A percentile compares a stretch with the other conserved stretches of the same genome.
Evolutionary conservation across 2,888 invertebrate species (phyloP).

Genomic region (Pedicia rivosa): DNA sequence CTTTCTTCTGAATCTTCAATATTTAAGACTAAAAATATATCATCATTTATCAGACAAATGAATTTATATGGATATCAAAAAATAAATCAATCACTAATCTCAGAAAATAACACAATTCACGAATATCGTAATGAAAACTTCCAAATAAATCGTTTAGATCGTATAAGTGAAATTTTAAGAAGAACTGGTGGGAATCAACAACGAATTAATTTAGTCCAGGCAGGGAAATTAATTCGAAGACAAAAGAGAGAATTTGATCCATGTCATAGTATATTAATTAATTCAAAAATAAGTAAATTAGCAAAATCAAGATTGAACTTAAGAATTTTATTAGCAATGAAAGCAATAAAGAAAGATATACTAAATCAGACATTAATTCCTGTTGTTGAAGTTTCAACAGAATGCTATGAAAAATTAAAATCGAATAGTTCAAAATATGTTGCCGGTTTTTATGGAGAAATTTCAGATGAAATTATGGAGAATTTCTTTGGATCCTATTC

Average conservation of each 20-base stretch:
- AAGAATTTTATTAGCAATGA: background rate
- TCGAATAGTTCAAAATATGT: conserved; percentile 9
- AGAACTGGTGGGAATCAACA: no score
- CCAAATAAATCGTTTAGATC: conserved; percentile 35
- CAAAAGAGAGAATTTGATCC: background rate
- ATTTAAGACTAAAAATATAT: conserved; percentile 43
- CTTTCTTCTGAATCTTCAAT: no score
- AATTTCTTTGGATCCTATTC: no score
- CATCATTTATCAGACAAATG: conserved; percentile 43
- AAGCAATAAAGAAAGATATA: background rate
- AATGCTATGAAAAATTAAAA: conserved; percentile 8
- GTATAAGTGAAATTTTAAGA: no score
- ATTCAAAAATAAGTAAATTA: no score
- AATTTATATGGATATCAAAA: conserved; percentile 46
- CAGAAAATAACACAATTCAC: conserved; percentile 40
- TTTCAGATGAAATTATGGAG: no score
- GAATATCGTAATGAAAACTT: conserved; percentile 43
- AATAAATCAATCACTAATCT: conserved; percentile 39
- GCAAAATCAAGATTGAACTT: no score
- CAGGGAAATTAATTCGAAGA: no score
- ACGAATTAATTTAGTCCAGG: no score
- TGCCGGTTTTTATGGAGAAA: no score
- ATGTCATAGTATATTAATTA: no score
- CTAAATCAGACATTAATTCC: conserved; percentile 2
- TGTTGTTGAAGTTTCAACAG: conserved; percentile 9